phyloP scores from a whole-genome alignment of 1,140 invertebrate species.

The Apis florea region DNA sequence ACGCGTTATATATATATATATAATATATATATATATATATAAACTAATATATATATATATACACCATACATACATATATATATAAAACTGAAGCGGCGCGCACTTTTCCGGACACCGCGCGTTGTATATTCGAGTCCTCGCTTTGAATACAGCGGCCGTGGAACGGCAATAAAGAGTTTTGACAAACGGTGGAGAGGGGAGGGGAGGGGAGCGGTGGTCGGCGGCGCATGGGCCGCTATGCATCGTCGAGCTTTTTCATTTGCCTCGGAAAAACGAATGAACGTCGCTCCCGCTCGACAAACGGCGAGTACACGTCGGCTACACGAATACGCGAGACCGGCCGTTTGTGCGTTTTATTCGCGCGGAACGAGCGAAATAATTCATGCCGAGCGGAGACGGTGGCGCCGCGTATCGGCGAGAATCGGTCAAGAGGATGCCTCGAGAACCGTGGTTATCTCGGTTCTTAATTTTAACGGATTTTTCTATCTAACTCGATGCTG shows the following conservation, averaged over 20 bases:
- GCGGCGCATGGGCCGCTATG: slow-evolving; percentile 35
- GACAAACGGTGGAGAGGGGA: slow-evolving; percentile 60
- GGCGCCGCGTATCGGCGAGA: not conserved
- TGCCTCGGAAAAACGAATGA: slow-evolving; percentile 67
- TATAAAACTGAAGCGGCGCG: slow-evolving; percentile 68
- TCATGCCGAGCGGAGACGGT: slow-evolving; percentile 18
- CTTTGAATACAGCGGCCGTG: slow-evolving; percentile 69
- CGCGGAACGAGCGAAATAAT: slow-evolving; percentile 32
- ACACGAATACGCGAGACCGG: slow-evolving; percentile 60
- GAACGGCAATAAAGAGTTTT: slow-evolving; percentile 73
- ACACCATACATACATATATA: no score
- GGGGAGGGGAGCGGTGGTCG: not conserved
- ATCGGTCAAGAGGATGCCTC: no score
- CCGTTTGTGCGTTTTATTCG: slow-evolving; percentile 61
- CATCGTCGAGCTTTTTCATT: slow-evolving; percentile 64
- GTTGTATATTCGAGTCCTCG: slow-evolving; percentile 65
- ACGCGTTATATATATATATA: slow-evolving; percentile 41
- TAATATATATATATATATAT: no score
- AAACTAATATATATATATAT: no score
- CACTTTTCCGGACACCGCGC: slow-evolving; percentile 58
- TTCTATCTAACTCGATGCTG: no score
- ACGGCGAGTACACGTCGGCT: slow-evolving; percentile 67
- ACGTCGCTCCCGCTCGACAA: slow-evolving; percentile 64
- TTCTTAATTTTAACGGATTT: no score
- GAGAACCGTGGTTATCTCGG: no score